These are phyloP conservation scores for Pycnonotus jocosus DNA, from an alignment of 2,113 vertebrate species.

Conservation along the genomic window DNA sequence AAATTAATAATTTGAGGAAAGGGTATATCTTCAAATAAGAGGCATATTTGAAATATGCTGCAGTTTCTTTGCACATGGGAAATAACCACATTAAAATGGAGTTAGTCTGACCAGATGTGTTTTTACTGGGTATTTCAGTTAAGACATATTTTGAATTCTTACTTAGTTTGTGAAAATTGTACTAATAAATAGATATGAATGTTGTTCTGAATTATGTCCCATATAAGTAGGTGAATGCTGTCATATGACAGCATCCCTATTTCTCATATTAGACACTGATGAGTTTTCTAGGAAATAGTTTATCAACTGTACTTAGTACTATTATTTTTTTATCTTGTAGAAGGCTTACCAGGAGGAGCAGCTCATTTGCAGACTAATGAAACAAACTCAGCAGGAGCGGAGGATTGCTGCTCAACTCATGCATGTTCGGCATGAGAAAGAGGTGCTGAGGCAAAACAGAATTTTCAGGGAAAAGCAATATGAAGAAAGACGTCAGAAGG, in stretches of 20 bases:
- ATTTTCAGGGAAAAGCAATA: slow-evolving; percentile 87
- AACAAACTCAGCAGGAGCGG: slow-evolving; percentile 87
- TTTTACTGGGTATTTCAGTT: background rate
- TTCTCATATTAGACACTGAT: background rate
- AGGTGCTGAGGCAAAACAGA: slow-evolving; percentile 85
- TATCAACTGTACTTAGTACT: background rate
- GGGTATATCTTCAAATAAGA: background rate
- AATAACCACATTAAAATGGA: background rate
- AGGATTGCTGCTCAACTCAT: slow-evolving; percentile 86
- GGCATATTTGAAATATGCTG: background rate
- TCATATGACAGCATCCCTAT: background rate
- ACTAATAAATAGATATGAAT: background rate
- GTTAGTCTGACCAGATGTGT: background rate
- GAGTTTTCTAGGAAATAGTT: background rate
- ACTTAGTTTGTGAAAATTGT: background rate
- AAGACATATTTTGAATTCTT: background rate
- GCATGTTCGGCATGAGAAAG: slow-evolving; percentile 85
- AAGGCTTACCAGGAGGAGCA: slow-evolving; percentile 81
- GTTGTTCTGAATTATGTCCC: background rate
- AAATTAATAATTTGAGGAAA: background rate
- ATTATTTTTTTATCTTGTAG: slow-evolving; percentile 59
- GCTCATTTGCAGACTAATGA: slow-evolving; percentile 82
- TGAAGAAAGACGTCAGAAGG: slow-evolving; percentile 80
- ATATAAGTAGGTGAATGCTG: background rate
- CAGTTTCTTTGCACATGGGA: background rate